A percentile compares a stretch with the other conserved stretches of the same genome.
Evolutionary conservation across 2,113 vertebrate genomes (phyloP).

Genomic region (Thamnaconus septentrionalis): DNA sequence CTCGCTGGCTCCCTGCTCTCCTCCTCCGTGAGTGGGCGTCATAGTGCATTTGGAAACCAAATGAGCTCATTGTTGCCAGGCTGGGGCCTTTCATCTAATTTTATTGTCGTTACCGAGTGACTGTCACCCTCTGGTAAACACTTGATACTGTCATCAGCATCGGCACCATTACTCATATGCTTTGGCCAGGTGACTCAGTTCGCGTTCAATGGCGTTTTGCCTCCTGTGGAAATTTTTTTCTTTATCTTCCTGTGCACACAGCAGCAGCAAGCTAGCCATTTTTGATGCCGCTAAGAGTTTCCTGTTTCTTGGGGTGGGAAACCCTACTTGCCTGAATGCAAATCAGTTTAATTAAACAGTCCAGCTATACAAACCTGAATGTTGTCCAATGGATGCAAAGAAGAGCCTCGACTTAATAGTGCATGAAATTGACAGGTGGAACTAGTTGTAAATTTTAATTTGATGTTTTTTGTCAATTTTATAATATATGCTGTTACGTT

Average conservation of each 20-base stretch:
- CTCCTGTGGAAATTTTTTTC: slow-evolving; percentile 7
- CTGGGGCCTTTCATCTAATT: slow-evolving; percentile 68
- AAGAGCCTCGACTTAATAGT: no score
- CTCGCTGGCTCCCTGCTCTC: slow-evolving; percentile 53
- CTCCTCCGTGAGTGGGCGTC: slow-evolving; percentile 62
- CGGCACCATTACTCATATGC: slow-evolving; percentile 67
- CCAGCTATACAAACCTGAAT: no score
- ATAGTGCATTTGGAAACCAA: slow-evolving; percentile 77
- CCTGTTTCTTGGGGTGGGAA: no score
- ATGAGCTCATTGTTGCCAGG: slow-evolving; percentile 71
- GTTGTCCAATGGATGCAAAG: no score
- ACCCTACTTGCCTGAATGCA: no score
- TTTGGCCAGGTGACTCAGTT: slow-evolving; percentile 52
- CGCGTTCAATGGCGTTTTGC: slow-evolving; percentile 11
- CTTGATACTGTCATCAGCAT: slow-evolving; percentile 71
- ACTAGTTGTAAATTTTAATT: no score
- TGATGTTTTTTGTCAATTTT: no score
- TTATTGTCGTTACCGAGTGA: slow-evolving; percentile 65
- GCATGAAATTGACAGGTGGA: no score
- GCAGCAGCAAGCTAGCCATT: no score
- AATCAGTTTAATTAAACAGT: no score
- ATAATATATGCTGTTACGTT: no score
- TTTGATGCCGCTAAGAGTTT: no score
- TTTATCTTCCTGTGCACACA: neutral
- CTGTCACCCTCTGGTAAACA: slow-evolving; percentile 72